These are phyloP conservation scores for Chloropsis cyanopogon DNA, from an alignment of 2,113 vertebrate species.

Conservation along the genomic window DNA sequence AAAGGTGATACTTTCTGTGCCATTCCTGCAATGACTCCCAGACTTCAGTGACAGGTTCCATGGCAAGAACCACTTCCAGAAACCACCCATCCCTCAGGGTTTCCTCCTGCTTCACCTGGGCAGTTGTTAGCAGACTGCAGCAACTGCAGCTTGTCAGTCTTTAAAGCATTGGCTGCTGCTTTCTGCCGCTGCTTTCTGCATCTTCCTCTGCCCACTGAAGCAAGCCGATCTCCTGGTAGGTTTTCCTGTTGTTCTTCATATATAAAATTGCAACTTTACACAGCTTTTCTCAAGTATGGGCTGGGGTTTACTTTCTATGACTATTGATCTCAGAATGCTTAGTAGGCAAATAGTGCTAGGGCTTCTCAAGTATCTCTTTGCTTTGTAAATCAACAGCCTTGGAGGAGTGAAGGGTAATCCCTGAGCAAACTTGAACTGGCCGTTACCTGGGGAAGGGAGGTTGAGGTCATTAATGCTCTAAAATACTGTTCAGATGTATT, in stretches of 20 bases:
- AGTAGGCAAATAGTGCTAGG: neutral
- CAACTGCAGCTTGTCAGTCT: neutral
- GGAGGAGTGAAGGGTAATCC: neutral
- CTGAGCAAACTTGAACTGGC: slow-evolving; percentile 28
- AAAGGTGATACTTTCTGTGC: neutral
- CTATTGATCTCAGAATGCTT: neutral
- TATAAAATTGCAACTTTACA: neutral
- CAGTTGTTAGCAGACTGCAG: neutral
- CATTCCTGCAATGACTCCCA: neutral
- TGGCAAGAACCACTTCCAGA: neutral
- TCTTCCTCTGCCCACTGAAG: neutral
- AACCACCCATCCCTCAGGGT: neutral
- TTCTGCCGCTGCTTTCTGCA: neutral
- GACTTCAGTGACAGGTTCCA: neutral
- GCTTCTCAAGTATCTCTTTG: neutral
- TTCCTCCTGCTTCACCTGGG: neutral
- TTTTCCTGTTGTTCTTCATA: neutral
- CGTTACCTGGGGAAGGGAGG: neutral
- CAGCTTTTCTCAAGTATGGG: neutral
- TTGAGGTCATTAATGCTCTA: neutral
- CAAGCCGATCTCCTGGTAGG: neutral
- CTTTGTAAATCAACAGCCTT: slow-evolving; percentile 7
- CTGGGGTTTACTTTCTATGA: neutral
- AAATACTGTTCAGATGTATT: neutral
- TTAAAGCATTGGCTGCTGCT: neutral